Evolutionary conservation across 2,113 vertebrate genomes (phyloP).

Genomic region (Antechinus flavipes): DNA sequence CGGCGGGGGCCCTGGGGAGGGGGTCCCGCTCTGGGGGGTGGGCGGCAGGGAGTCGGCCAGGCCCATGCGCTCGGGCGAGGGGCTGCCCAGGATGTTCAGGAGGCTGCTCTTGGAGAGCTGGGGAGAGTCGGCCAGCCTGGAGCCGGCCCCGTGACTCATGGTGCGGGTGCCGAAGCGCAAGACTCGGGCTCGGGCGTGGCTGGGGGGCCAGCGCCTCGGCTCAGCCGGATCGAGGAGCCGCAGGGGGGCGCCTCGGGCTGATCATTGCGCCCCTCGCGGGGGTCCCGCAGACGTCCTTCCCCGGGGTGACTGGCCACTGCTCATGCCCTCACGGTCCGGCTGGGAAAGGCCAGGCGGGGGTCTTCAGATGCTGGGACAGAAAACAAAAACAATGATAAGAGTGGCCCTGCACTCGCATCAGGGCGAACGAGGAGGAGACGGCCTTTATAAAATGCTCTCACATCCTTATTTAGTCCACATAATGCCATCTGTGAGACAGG

Average conservation of each 20-base stretch:
- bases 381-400: neutral
- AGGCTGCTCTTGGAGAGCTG: slow-evolving; percentile 85
- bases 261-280: slow-evolving; percentile 14
- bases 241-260: neutral
- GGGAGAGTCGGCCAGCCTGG: slow-evolving; percentile 81
- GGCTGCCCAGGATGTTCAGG: slow-evolving; percentile 88
- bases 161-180: neutral
- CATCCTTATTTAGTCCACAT: neutral
- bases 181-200: neutral
- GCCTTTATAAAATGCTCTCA: neutral
- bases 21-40: slow-evolving; percentile 90
- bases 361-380: neutral
- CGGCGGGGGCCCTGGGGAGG: slow-evolving; percentile 90
- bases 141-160: slow-evolving; percentile 85
- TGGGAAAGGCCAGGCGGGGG: neutral
- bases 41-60: slow-evolving; percentile 90
- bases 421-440: neutral
- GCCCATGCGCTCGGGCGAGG: slow-evolving; percentile 88
- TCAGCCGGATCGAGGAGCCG: slow-evolving; percentile 21
- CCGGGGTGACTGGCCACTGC: neutral
- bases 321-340: neutral
- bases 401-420: neutral
- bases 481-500: neutral
- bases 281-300: neutral
- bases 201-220: neutral